Base-by-base conservation (phyloP, 2,888 invertebrate genomes). In the Pseudococcus longispinus region DNA sequence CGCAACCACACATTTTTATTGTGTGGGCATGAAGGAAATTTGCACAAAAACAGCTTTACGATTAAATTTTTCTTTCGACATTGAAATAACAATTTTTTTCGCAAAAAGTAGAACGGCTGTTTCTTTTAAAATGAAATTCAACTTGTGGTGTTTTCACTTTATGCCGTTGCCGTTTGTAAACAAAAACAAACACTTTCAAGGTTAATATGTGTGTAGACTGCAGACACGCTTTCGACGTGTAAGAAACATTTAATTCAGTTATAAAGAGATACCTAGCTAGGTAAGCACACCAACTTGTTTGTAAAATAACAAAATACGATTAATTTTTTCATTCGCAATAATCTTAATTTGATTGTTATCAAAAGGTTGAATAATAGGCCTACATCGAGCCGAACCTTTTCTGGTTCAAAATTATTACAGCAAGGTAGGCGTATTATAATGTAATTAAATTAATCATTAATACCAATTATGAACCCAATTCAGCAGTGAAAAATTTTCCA, bases 151-250 rank as follows among this genome's bases (percentile, higher is more conserved):
- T 70, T 70, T 70, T 70, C 70, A 80, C 77, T 80, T 42, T 15
- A 37, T 37, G 37, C 4, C 37, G 37, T 37, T 42, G 20, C 20
- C 3, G 77, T 80, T 80, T 42, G 42, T 80, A 80, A 80, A 80
- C 42, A 80, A 80, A 42, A 80, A 80, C 77, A 80, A 80, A 80
- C 42, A 80, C 8, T 42, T 20, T 42, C 77, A 80, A 80, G 77
- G 77, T 80, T 80, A 80, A 80, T 70, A 29, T 70, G 29, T 32
- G 70, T 29, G 70, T 70, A 70, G 70, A 70, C 70, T 70, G 70
- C 29, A 70, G 29, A 70, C 70, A 70, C 29, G 15, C 29, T 70
- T 70, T 70, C 70, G 70, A 65, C 26, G 65, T 26, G 29, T 65
- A 65, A 26, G 26, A 51, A 65, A 65, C 65, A 65, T 65, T 65